Evolutionary conservation across 1,140 invertebrate species (phyloP).

Genomic region (Pissodes strobi): DNA sequence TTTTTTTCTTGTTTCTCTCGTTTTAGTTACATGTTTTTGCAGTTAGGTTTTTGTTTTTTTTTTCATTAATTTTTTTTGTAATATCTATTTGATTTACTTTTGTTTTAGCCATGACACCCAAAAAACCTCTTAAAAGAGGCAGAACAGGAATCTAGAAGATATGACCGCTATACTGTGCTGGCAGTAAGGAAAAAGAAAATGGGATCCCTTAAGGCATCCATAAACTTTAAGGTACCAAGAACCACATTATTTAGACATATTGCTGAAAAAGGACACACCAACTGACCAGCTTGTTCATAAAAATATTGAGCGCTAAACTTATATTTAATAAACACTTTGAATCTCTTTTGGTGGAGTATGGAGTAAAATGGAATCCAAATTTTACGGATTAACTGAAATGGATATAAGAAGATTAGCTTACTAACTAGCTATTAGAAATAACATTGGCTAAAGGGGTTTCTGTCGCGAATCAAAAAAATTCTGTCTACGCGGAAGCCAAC

Average conservation of each 20-base stretch:
- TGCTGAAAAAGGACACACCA: background rate
- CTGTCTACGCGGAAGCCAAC: constrained; percentile 23
- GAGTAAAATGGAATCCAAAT: constrained; percentile 17
- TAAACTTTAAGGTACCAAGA: constrained; percentile 14
- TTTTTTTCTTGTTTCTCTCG: too few species aligned
- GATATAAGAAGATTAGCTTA: constrained; percentile 12
- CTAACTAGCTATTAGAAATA: constrained; percentile 13
- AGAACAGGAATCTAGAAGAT: constrained; percentile 12
- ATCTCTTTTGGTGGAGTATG: background rate
- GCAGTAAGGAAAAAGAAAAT: constrained; percentile 15
- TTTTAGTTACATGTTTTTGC: too few species aligned
- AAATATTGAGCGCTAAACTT: background rate
- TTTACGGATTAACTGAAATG: constrained; percentile 10
- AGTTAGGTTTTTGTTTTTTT: too few species aligned
- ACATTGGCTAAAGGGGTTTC: too few species aligned
- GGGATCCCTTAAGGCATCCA: constrained; percentile 3
- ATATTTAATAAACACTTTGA: constrained; percentile 1
- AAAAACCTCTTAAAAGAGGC: background rate
- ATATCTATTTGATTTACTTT: too few species aligned
- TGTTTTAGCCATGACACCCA: too few species aligned
- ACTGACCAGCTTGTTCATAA: constrained; percentile 4
- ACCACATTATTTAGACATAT: constrained; percentile 7
- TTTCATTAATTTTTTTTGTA: too few species aligned
- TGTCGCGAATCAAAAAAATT: background rate
- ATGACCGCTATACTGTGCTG: too few species aligned